Conservation (phyloP, 2,113 vertebrate species). For the Eretmochelys imbricata region DNA sequence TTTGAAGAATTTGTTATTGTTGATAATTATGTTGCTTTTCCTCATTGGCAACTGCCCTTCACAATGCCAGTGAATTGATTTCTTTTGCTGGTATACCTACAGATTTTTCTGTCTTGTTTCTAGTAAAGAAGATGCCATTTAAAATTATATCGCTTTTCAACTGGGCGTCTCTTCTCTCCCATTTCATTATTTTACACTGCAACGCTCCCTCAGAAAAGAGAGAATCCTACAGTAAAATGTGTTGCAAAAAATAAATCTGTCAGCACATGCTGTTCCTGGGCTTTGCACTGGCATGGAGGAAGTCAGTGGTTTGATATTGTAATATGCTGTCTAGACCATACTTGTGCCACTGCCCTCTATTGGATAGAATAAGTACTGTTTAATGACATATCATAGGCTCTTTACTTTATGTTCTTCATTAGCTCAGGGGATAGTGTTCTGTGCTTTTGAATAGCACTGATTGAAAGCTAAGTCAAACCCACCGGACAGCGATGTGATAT, state of each 20-base stretch:
- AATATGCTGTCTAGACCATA: background rate
- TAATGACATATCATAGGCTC: background rate
- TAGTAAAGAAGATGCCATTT: background rate
- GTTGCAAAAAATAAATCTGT: background rate
- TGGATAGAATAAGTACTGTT: background rate
- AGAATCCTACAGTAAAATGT: background rate
- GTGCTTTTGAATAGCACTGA: background rate
- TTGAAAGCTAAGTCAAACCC: background rate
- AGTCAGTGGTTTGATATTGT: background rate
- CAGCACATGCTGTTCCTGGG: fast-evolving
- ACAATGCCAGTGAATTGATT: background rate
- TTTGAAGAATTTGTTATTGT: background rate
- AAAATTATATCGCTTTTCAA: background rate
- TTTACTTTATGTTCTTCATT: background rate
- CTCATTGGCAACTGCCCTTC: background rate
- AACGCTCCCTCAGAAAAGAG: background rate
- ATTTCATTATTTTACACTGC: background rate
- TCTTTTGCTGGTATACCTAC: background rate
- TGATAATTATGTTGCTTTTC: background rate
- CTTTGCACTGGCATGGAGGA: background rate
- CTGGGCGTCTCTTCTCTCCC: background rate
- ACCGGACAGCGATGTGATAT: background rate
- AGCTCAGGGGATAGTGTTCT: background rate
- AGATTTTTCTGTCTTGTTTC: background rate
- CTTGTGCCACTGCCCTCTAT: background rate